Conservation (phyloP, 2,113 vertebrate species). For the Orycteropus afer region DNA sequence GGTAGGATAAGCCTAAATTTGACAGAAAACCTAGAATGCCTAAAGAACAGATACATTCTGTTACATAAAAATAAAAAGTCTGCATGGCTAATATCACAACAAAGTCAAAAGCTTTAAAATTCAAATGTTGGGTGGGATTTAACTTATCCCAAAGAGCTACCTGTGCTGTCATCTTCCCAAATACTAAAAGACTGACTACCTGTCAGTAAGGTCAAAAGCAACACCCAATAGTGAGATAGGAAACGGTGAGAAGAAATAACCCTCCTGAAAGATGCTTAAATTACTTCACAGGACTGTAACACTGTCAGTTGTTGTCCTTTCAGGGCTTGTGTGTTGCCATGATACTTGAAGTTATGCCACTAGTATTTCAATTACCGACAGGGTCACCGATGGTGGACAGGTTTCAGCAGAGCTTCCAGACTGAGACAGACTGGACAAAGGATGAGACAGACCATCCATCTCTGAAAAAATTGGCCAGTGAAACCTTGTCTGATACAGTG, state of each 20-base stretch:
- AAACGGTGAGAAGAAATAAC: background rate
- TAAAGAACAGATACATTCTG: background rate
- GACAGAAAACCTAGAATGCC: background rate
- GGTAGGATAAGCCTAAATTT: background rate
- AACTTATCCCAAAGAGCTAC: background rate
- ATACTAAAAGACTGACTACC: background rate
- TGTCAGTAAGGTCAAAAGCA: slow-evolving; percentile 13
- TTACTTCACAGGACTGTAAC: slow-evolving; percentile 38
- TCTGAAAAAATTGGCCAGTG: no score
- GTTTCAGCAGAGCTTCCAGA: no score
- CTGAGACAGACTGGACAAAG: no score
- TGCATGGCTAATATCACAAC: background rate
- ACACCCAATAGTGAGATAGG: background rate
- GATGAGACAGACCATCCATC: no score
- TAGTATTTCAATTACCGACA: no score
- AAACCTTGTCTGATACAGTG: no score
- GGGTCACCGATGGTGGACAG: no score
- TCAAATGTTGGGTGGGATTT: background rate
- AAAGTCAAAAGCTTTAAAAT: background rate
- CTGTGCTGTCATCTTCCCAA: background rate
- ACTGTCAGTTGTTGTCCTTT: no score
- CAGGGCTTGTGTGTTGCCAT: no score
- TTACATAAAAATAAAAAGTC: background rate
- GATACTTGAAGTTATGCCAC: no score
- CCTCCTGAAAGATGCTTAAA: slow-evolving; percentile 43